Conservation (phyloP, 2,888 invertebrate species). For the Oxycera nigricornis region DNA sequence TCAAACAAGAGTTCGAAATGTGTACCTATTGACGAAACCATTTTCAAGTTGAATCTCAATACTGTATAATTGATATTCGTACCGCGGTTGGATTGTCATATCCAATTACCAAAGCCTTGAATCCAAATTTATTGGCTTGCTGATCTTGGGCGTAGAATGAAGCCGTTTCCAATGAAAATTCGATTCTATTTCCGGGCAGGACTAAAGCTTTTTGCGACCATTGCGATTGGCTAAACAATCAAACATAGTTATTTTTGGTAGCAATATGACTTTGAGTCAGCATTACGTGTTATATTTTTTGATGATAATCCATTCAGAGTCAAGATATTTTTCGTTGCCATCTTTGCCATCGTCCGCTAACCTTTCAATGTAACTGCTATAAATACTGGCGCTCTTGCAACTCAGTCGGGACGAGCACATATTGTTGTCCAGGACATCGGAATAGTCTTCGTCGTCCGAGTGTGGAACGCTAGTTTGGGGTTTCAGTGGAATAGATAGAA, state of each 20-base stretch:
- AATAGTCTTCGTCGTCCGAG: constrained; percentile 54
- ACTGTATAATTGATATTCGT: constrained; percentile 29
- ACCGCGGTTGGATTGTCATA: constrained; percentile 75
- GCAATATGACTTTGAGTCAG: not conserved
- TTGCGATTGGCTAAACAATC: constrained; percentile 53
- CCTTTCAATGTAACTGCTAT: constrained; percentile 53
- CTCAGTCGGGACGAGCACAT: constrained; percentile 50
- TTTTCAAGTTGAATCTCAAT: not conserved
- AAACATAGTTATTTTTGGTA: not conserved
- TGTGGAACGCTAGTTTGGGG: constrained; percentile 50
- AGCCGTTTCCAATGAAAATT: constrained; percentile 95
- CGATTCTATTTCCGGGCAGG: constrained; percentile 91
- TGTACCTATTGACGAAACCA: constrained; percentile 53
- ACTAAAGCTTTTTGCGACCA: constrained; percentile 90
- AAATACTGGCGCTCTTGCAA: constrained; percentile 52
- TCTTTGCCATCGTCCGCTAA: constrained; percentile 53
- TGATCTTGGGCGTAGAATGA: constrained; percentile 94
- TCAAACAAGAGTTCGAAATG: constrained; percentile 59
- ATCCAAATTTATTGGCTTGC: constrained; percentile 78
- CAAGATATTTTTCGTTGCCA: constrained; percentile 48
- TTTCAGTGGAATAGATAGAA: constrained; percentile 71
- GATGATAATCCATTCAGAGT: constrained; percentile 68
- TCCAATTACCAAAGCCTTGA: constrained; percentile 81
- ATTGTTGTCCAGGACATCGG: constrained; percentile 58
- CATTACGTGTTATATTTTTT: constrained; percentile 69